Conservation (phyloP, 2,888 invertebrate species). For the Heliconius hortense region DNA sequence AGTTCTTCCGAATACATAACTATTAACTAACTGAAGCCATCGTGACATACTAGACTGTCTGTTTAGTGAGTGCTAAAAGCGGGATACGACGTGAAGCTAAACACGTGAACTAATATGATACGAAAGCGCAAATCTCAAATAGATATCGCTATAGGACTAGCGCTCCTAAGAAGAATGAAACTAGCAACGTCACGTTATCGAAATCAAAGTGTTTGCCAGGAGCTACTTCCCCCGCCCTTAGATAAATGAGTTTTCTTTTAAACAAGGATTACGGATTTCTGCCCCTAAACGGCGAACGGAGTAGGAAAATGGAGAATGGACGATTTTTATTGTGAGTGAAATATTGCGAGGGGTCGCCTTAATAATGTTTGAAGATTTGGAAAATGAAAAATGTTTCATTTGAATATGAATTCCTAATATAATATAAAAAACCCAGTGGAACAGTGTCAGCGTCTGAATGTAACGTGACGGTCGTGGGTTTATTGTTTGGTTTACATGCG, state of each 20-base stretch:
- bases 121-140: not conserved
- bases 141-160: not conserved
- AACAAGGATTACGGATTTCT: slow-evolving; percentile 55
- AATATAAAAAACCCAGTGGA: not conserved
- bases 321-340: slow-evolving; percentile 37
- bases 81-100: too few relatives aligned
- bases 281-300: slow-evolving; percentile 37
- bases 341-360: slow-evolving; percentile 42
- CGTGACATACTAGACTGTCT: too few relatives aligned
- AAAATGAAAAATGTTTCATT: slow-evolving; percentile 19
- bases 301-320: slow-evolving; percentile 46
- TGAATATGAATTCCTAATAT: not conserved
- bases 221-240: slow-evolving; percentile 29
- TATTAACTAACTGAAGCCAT: too few relatives aligned
- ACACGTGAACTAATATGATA: not conserved
- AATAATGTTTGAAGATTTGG: slow-evolving; percentile 24
- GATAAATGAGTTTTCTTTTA: slow-evolving; percentile 67
- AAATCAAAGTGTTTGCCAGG: slow-evolving; percentile 19
- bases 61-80: too few relatives aligned
- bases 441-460: not conserved
- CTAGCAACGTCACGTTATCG: slow-evolving; percentile 25
- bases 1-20: too few relatives aligned
- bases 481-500: too few relatives aligned
- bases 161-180: not conserved
- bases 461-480: not conserved